Conservation (phyloP, 37 sponge, comb jelly and placozoan genomes). For the Chondrilla cf. caribensis region DNA sequence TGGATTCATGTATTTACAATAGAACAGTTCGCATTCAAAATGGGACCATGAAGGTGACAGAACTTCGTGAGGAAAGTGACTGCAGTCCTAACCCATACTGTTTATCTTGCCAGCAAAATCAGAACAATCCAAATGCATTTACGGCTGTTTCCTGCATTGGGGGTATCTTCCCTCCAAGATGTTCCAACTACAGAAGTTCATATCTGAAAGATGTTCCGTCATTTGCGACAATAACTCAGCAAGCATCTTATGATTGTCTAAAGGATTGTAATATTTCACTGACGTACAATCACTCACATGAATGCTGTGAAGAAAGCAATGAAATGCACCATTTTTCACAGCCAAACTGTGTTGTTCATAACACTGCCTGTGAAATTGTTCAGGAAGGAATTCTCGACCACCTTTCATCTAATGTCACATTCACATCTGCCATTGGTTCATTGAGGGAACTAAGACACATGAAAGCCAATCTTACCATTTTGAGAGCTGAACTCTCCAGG, state of each 20-base stretch:
- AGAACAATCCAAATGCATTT: neutral
- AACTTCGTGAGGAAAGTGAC: too few species aligned
- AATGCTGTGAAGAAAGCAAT: neutral
- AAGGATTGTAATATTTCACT: neutral
- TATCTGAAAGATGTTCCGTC: neutral
- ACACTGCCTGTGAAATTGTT: neutral
- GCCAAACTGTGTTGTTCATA: neutral
- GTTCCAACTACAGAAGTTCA: neutral
- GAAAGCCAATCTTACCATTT: neutral
- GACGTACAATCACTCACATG: neutral
- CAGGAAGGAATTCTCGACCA: neutral
- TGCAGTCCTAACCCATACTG: too few species aligned
- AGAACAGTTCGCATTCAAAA: neutral
- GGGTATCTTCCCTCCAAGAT: neutral
- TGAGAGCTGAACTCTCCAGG: neutral
- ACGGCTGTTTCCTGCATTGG: neutral
- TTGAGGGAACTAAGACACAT: neutral
- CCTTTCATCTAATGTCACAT: neutral
- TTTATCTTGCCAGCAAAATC: neutral
- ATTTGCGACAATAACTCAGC: too few species aligned
- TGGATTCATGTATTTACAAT: neutral
- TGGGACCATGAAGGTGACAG: too few species aligned
- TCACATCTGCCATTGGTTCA: neutral
- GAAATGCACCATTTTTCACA: neutral
- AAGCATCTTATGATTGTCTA: neutral